Percentiles rank a stretch among this genome's conserved stretches.
Conservation (phyloP, 2,113 vertebrate genomes). For the Podilymbus podiceps region DNA sequence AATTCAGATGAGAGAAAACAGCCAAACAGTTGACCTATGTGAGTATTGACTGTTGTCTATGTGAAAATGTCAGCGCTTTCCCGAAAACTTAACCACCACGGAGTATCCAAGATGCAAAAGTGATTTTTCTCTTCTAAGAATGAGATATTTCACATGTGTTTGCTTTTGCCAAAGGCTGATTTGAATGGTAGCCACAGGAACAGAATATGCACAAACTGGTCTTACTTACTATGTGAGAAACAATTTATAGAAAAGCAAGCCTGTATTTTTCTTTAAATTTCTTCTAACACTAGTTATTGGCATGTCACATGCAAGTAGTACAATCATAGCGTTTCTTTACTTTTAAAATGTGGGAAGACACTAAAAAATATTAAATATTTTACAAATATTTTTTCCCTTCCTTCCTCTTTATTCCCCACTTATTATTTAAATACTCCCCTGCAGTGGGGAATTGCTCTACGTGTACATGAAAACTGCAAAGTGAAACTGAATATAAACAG, state of each 20-base stretch:
- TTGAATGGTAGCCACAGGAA: background rate
- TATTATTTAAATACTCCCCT: background rate
- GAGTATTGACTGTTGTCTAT: background rate
- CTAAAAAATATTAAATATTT: background rate
- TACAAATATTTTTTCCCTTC: background rate
- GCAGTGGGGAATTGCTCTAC: background rate
- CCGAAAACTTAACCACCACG: background rate
- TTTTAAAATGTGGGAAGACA: background rate
- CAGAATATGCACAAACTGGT: background rate
- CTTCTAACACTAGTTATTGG: background rate
- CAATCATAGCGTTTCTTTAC: background rate
- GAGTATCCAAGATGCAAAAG: background rate
- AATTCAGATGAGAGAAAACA: background rate
- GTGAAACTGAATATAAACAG: slow-evolving; percentile 57
- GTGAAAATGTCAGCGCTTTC: background rate
- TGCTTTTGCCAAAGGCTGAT: background rate
- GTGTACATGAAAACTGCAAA: background rate
- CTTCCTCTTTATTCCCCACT: background rate
- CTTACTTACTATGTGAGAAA: background rate
- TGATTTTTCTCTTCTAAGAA: background rate
- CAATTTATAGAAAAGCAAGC: background rate
- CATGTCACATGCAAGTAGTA: background rate
- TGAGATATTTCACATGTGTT: background rate
- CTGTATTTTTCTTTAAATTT: background rate
- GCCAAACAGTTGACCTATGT: background rate